Percentiles rank a stretch among this genome's conserved stretches.
Evolutionary conservation across 1,140 invertebrate species (phyloP).

Genomic region (Euborellia annulipes): DNA sequence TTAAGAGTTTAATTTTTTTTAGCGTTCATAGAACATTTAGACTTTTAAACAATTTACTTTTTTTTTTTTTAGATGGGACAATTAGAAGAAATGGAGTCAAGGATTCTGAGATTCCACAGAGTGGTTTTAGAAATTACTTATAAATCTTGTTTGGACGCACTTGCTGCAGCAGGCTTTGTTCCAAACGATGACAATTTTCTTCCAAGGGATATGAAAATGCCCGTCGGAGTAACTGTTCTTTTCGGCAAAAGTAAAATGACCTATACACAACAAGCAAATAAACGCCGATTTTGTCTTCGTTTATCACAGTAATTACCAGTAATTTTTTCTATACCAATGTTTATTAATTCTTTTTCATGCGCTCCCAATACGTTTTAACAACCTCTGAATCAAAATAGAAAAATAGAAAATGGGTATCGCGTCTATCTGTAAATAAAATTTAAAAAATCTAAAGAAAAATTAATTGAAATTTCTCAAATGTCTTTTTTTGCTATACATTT

Average conservation of each 20-base stretch:
- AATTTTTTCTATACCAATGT: too few relatives aligned
- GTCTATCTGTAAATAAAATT: too few relatives aligned
- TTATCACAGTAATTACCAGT: slow-evolving; percentile 40
- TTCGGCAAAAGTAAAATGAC: slow-evolving; percentile 44
- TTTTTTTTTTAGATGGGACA: slow-evolving; percentile 28
- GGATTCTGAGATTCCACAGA: slow-evolving; percentile 39
- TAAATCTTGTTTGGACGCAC: slow-evolving; percentile 50
- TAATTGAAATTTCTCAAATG: too few relatives aligned
- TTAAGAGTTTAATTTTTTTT: too few relatives aligned
- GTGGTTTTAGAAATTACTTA: slow-evolving; percentile 44
- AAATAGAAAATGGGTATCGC: too few relatives aligned
- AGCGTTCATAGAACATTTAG: too few relatives aligned
- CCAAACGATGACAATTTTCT: slow-evolving; percentile 41
- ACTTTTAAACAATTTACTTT: not conserved
- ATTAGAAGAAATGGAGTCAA: slow-evolving; percentile 32
- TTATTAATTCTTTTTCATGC: slow-evolving; percentile 13
- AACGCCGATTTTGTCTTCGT: slow-evolving; percentile 53
- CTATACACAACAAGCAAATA: slow-evolving; percentile 67
- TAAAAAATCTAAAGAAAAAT: too few relatives aligned
- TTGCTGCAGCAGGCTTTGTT: slow-evolving; percentile 54
- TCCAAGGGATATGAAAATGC: slow-evolving; percentile 20
- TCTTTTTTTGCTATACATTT: too few relatives aligned
- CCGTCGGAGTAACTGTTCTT: slow-evolving; percentile 23
- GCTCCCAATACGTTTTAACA: too few relatives aligned
- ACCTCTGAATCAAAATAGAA: too few relatives aligned